Evolutionary conservation across 2,888 invertebrate species (phyloP).

Genomic region (Eupithecia centaureata): DNA sequence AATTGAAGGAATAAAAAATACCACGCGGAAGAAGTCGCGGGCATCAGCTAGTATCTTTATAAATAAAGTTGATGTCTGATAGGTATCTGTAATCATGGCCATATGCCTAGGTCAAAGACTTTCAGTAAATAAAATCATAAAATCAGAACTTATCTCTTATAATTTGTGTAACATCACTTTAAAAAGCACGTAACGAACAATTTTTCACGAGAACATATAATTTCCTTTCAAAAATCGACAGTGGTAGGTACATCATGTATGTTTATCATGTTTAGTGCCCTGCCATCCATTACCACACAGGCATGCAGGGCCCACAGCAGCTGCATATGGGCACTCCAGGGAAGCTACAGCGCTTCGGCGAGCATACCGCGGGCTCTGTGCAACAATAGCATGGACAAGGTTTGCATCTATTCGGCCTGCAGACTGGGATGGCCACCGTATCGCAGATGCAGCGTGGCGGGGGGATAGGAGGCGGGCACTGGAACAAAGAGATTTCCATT

Average conservation of each 20-base stretch:
- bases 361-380: conserved; percentile 67
- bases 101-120: too few species aligned
- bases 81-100: too few species aligned
- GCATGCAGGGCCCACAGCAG: conserved; percentile 76
- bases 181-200: background rate
- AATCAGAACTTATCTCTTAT: background rate
- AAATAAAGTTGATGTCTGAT: too few species aligned
- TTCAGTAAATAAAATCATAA: background rate
- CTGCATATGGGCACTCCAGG: conserved; percentile 73
- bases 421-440: conserved; percentile 79
- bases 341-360: conserved; percentile 73
- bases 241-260: background rate
- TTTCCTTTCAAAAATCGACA: background rate
- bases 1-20: too few species aligned
- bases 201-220: background rate
- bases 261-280: conserved; percentile 3
- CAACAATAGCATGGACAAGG: conserved; percentile 84
- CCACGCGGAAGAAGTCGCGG: too few species aligned
- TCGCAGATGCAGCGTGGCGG: conserved; percentile 57
- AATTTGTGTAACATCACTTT: background rate
- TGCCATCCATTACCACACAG: conserved; percentile 63
- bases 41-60: too few species aligned
- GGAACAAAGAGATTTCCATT: conserved; percentile 26
- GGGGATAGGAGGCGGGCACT: conserved; percentile 61
- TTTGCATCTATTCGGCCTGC: conserved; percentile 80